Percentiles rank a stretch among this genome's conserved stretches.
Evolutionary conservation across 2,888 invertebrate genomes (phyloP).

Genomic region (Melieria crassipennis): DNA sequence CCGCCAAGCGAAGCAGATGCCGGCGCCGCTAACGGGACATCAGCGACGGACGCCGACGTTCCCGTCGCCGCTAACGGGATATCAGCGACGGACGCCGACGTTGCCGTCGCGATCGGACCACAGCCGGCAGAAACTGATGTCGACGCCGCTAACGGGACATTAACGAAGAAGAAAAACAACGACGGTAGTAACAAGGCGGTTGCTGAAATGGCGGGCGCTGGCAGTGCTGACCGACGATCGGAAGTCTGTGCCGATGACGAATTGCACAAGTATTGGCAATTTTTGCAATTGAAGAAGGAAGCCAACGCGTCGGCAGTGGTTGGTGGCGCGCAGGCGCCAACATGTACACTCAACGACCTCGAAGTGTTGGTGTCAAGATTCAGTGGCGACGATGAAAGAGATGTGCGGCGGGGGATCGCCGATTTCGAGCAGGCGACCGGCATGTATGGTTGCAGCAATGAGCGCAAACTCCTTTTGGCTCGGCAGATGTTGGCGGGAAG

Average conservation of each 20-base stretch:
- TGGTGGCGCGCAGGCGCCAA: not conserved
- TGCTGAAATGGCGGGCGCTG: no score
- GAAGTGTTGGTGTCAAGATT: slow-evolving; percentile 9
- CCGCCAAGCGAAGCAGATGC: not conserved
- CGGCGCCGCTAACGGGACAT: not conserved
- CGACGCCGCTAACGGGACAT: not conserved
- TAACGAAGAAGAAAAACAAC: no score
- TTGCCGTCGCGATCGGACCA: not conserved
- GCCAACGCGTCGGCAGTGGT: not conserved
- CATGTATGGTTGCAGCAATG: slow-evolving; percentile 11
- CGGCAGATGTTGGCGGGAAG: slow-evolving; percentile 11
- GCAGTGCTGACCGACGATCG: no score
- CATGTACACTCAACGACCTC: slow-evolving; percentile 1
- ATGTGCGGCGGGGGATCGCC: slow-evolving; percentile 6
- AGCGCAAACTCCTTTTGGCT: slow-evolving; percentile 8
- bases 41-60: not conserved
- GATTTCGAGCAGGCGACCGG: slow-evolving; percentile 1
- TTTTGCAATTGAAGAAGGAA: slow-evolving; percentile 3
- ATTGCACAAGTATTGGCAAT: not conserved
- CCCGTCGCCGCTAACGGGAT: slow-evolving; percentile 2
- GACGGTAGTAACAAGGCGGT: no score
- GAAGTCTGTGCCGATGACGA: not conserved
- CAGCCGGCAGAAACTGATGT: not conserved
- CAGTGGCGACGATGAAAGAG: slow-evolving; percentile 4
- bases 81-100: not conserved